Percentiles rank a stretch among this genome's conserved stretches.
phyloP scores from a whole-genome alignment of 2,113 vertebrate genomes.

The Conger conger region DNA sequence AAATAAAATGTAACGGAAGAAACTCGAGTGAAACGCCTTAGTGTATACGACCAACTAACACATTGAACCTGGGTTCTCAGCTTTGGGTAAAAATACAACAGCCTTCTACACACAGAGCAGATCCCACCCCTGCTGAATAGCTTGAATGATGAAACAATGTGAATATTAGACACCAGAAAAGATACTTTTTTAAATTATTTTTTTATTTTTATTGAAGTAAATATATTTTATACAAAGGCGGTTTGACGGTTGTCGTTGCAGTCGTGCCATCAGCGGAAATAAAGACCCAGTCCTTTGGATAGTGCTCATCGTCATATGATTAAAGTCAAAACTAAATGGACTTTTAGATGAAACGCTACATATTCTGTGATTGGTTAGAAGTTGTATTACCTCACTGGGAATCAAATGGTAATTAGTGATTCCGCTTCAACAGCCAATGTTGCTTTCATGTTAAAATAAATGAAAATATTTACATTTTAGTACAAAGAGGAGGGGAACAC shows the following conservation, averaged over 20 bases:
- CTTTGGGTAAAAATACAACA: too few species aligned
- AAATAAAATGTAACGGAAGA: too few species aligned
- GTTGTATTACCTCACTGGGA: constrained; percentile 54
- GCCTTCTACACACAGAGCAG: too few species aligned
- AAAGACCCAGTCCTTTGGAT: constrained; percentile 7
- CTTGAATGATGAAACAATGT: not conserved
- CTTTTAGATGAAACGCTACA: constrained; percentile 18
- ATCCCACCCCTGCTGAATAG: not conserved
- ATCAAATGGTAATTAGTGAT: constrained; percentile 32
- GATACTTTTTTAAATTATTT: not conserved
- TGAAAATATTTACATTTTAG: constrained; percentile 86
- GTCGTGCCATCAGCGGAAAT: constrained; percentile 10
- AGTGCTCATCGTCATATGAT: not conserved
- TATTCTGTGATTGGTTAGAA: not conserved
- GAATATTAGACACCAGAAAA: not conserved
- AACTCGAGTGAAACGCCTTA: too few species aligned
- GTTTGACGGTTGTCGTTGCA: not conserved
- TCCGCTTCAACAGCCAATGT: constrained; percentile 78
- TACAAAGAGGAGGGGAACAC: constrained; percentile 66
- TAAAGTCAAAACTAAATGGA: constrained; percentile 20
- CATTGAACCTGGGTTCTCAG: too few species aligned
- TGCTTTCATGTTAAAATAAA: constrained; percentile 79
- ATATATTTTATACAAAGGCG: constrained; percentile 10
- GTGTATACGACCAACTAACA: too few species aligned
- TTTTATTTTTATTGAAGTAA: constrained; percentile 26